phyloP scores from a whole-genome alignment of 2,888 invertebrate genomes.

The Drosophila tripunctata region DNA sequence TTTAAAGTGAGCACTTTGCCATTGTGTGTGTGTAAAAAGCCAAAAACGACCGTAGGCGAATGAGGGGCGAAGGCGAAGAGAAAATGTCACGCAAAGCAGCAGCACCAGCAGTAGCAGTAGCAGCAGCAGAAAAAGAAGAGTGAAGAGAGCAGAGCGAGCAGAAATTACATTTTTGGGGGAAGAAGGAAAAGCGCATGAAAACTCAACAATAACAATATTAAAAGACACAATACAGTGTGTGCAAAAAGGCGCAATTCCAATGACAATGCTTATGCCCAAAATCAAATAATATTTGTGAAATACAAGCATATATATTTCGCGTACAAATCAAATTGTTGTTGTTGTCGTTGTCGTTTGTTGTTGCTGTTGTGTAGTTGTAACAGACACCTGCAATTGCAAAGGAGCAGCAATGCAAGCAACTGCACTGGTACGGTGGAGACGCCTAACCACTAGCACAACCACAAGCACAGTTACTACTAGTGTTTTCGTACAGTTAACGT shows the following conservation, averaged over 20 bases:
- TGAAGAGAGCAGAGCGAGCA: too few relatives aligned
- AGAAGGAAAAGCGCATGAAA: constrained; percentile 59
- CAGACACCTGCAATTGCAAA: constrained; percentile 71
- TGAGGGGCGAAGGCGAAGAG: constrained; percentile 72
- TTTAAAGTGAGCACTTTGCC: constrained; percentile 20
- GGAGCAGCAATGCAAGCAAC: constrained; percentile 67
- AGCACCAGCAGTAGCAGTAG: constrained; percentile 73
- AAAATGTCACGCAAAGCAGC: constrained; percentile 80
- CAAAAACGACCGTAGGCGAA: constrained; percentile 49
- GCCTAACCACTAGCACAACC: constrained; percentile 28
- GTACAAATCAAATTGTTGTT: constrained; percentile 52
- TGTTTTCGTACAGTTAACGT: constrained; percentile 49
- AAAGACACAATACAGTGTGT: constrained; percentile 23
- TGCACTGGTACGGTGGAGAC: constrained; percentile 65
- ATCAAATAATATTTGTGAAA: constrained; percentile 34
- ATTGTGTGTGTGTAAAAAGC: constrained; percentile 54
- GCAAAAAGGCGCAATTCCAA: constrained; percentile 50
- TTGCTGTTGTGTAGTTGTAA: constrained; percentile 65
- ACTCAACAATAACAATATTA: constrained; percentile 65
- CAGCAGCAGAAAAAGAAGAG: constrained; percentile 77
- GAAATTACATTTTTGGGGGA: constrained; percentile 67
- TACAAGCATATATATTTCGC: too few relatives aligned
- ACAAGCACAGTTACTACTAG: neutral
- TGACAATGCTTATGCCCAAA: constrained; percentile 42
- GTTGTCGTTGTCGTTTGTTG: constrained; percentile 50